Conservation (phyloP, 2,888 invertebrate genomes). For the Oligia fasciuncula region DNA sequence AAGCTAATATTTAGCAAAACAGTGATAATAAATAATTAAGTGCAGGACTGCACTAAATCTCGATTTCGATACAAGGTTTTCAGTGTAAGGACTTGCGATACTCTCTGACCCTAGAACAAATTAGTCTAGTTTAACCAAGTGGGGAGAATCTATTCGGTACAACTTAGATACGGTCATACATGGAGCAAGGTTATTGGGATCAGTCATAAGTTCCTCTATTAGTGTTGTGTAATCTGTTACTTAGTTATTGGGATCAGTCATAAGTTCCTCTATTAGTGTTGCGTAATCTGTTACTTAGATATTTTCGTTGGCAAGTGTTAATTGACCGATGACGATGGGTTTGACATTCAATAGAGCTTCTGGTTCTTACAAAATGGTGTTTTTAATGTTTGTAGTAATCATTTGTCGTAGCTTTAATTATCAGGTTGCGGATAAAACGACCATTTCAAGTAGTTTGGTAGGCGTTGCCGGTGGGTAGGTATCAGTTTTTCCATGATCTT, state of each 20-base stretch:
- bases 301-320: slow-evolving; percentile 27
- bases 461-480: slow-evolving; percentile 22
- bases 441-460: slow-evolving; percentile 11
- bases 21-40: slow-evolving; percentile 62
- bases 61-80: slow-evolving; percentile 72
- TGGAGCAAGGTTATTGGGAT: slow-evolving; percentile 69
- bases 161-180: slow-evolving; percentile 69
- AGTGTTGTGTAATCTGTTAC: slow-evolving; percentile 57
- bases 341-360: slow-evolving; percentile 21
- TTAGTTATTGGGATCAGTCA: slow-evolving; percentile 56
- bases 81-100: slow-evolving; percentile 73
- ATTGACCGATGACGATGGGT: slow-evolving; percentile 31
- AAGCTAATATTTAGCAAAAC: slow-evolving; percentile 59
- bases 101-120: slow-evolving; percentile 75
- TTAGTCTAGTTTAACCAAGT: slow-evolving; percentile 76
- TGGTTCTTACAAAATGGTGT: slow-evolving; percentile 14
- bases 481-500: background rate
- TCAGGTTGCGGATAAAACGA: slow-evolving; percentile 9
- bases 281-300: slow-evolving; percentile 52
- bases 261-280: slow-evolving; percentile 47
- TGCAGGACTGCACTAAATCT: slow-evolving; percentile 71
- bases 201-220: slow-evolving; percentile 55
- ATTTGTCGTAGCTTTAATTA: slow-evolving; percentile 3
- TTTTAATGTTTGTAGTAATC: slow-evolving; percentile 8
- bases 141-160: slow-evolving; percentile 73